Evolutionary conservation across 2,113 vertebrate genomes (phyloP), one percentile per base, ranked within the genome.

Genomic region (Neolamprologus ventralis): DNA sequence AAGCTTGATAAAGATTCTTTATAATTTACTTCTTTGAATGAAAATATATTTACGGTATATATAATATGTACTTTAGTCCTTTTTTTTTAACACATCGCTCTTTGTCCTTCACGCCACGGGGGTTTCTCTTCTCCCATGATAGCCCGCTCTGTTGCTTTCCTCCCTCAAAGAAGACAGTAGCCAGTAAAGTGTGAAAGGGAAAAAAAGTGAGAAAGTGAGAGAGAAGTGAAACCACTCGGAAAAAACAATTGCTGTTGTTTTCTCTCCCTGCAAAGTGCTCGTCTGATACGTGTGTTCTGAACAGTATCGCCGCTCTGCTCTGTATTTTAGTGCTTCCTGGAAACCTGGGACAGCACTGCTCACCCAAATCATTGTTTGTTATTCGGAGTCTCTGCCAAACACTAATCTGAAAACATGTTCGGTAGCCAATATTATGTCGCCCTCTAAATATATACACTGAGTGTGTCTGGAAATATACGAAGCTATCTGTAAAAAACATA

Each of bases 11-110:
- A 96, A 96, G 95, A 96, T 93, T 96, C 93, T 95, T 95, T 94
- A 96, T 96, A 96, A 97, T 97, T 97, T 96, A 97, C 96, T 96
- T 96, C 91, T 96, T 95, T 95, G 95, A 96, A 96, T 96, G 96
- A 97, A 97, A 97, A 97, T 97, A 97, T 96, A 97, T 96, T 96
- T 96, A 95, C 92, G 91, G 86, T 95, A 95, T 97, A 97, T 96
- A 96, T 96, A 94, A 93, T 96, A 95, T 96, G 94, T 95, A 92
- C 87, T 96, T 96, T 91, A 51, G 94, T 96, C 85, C 87, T 86
- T 92, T 71, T 92, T 80, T 92, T 78, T 80, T 89, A 86, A 89
- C 42, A 85, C 75, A 92, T 89, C 86, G 82, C 73, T 90, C 88
- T 49, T 89, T 88, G 92, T 95, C 93, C 92, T 89, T 88, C 60